Percentiles rank a stretch among this genome's conserved stretches.
phyloP scores from a whole-genome alignment of 1,140 invertebrate species.

The Caenorhabditis remanei region DNA sequence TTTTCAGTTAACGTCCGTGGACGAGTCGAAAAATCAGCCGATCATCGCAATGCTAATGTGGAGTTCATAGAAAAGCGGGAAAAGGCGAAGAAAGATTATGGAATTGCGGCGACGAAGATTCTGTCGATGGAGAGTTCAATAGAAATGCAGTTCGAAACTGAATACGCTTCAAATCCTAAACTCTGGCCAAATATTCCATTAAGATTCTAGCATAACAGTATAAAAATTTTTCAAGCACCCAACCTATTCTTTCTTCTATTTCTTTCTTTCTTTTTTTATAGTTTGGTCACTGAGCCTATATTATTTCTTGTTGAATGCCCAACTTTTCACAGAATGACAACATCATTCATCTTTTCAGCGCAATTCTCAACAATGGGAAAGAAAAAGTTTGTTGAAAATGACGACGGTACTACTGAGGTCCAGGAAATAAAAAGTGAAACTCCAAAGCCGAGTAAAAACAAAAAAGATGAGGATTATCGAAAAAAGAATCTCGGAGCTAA shows the following conservation, averaged over 20 bases:
- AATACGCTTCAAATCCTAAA: background rate
- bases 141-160: constrained; percentile 20
- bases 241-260: no score
- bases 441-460: background rate
- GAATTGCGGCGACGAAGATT: background rate
- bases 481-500: constrained; percentile 11
- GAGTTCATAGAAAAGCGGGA: constrained; percentile 7
- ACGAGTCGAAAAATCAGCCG: constrained; percentile 15
- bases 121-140: constrained; percentile 37
- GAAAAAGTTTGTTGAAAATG: constrained; percentile 42
- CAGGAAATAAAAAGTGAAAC: constrained; percentile 15
- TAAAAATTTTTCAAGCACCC: background rate
- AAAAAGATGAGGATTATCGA: constrained; percentile 1
- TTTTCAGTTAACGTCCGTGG: constrained; percentile 18
- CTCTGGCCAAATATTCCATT: constrained; percentile 45
- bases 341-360: background rate
- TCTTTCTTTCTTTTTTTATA: background rate
- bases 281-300: background rate
- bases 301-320: no score
- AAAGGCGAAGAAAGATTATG: constrained; percentile 38
- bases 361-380: background rate
- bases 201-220: background rate
- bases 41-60: background rate
- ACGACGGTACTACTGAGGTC: background rate
- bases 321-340: background rate